Base-by-base conservation (phyloP, 1,140 invertebrate species). In the Pseudomyrmex gracilis region DNA sequence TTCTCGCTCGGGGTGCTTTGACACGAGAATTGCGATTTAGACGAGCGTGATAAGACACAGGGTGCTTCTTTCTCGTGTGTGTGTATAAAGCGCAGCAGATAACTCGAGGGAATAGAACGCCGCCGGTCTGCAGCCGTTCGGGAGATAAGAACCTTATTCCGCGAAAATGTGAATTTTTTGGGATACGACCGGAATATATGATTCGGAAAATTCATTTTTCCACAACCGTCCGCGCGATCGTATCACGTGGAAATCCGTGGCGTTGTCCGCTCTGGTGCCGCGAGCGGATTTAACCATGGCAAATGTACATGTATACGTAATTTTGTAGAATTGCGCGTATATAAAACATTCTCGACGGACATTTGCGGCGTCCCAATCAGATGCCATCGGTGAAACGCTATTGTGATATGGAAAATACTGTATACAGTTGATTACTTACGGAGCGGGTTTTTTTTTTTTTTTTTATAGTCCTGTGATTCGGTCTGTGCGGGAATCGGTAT, bases 131-230 rank as follows among this genome's bases (percentile, higher is more conserved):
- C 17, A 13, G 43, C 24, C 58, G 73, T 10, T 22, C 58, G 34
- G 5, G 57, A 34, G 73, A 74, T 74, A 74, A 74, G 73, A 63
- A 47, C 20, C 43, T 74, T 63, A 63, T 74, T 49, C 43, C 17
- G 49, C 12, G 34, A 77, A 77, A 77, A 68, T 77, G 67, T 77
- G 74, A 49, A 77, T 55, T 68, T 34, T 34, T 34, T 4, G 63
- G 2, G 34, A 12, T 43, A n/a, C n/a, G n/a, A 1, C 5, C n/a
- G 73, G 49, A 3, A 77, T 77, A 22, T 77, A 61, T 61, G 63
- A 67, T 22, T 8, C 7, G 49, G 74, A 77, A 77, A 77, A 57
- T 55, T 77, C 22, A 45, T 76, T 60, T 77, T 24, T 20, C 34
- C 34, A 34, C 34, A 34, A 34, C 5, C 34, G 34, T 61, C 13